A percentile compares a stretch with the other conserved stretches of the same genome.
These are phyloP conservation scores for Plectrocnemia conspersa DNA, from an alignment of 1,140 invertebrate species.

Conservation along the genomic window DNA sequence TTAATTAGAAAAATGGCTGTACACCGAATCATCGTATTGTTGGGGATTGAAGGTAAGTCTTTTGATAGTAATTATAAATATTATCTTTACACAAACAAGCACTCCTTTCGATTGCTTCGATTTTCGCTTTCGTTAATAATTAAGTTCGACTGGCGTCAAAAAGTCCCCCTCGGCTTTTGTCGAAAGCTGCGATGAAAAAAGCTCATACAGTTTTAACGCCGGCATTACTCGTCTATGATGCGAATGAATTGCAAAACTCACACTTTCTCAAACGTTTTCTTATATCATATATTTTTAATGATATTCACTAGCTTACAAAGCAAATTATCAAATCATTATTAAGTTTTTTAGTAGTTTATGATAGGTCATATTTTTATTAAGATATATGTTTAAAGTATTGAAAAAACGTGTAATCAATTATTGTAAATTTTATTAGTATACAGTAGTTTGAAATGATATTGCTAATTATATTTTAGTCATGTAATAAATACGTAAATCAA, in stretches of 20 bases:
- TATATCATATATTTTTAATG: background rate
- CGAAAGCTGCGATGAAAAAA: constrained; percentile 21
- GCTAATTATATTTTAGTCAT: no score
- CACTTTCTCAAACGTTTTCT: background rate
- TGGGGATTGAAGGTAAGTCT: no score
- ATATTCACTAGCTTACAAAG: background rate
- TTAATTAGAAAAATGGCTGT: no score
- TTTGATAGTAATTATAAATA: no score
- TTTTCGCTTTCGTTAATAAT: constrained; percentile 13
- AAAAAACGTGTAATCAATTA: no score
- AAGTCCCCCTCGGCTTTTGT: background rate
- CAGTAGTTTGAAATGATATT: no score
- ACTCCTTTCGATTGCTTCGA: no score
- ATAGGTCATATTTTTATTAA: constrained; percentile 11
- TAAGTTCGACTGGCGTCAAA: constrained; percentile 17
- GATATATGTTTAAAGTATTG: background rate
- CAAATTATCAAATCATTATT: background rate
- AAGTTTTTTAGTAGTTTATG: constrained; percentile 1
- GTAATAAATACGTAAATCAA: no score
- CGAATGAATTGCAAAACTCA: background rate
- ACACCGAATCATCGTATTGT: no score
- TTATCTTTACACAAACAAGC: no score
- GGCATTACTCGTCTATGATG: background rate
- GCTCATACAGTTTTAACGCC: constrained; percentile 13
- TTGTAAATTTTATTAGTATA: no score